Percentiles rank a stretch among this genome's conserved stretches.
These are phyloP conservation scores for Acronicta alni DNA, from an alignment of 2,888 invertebrate genomes.

Conservation along the genomic window DNA sequence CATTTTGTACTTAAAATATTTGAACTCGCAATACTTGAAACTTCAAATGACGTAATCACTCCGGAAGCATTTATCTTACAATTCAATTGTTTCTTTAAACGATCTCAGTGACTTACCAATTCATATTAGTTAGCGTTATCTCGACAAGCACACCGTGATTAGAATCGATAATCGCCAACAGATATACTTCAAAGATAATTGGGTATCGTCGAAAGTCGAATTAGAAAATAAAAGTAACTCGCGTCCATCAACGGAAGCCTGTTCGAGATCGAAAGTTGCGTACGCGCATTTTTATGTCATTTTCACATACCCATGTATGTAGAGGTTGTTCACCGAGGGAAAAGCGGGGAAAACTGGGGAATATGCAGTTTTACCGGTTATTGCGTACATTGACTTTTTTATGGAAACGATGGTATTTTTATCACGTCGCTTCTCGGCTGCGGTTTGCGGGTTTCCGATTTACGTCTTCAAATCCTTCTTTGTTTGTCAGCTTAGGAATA, in stretches of 20 bases:
- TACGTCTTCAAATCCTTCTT: constrained; percentile 10
- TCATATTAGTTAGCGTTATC: constrained; percentile 46
- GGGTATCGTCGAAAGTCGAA: constrained; percentile 55
- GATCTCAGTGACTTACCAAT: constrained; percentile 8
- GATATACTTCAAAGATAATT: constrained; percentile 58
- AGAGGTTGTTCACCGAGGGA: constrained; percentile 50
- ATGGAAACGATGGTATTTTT: constrained; percentile 38
- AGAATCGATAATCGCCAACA: constrained; percentile 46
- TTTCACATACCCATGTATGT: constrained; percentile 70
- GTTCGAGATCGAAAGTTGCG: constrained; percentile 71
- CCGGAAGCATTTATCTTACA: constrained; percentile 3
- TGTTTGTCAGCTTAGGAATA: constrained; percentile 36
- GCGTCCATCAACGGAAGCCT: constrained; percentile 63
- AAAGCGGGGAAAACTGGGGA: constrained; percentile 61
- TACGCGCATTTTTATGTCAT: constrained; percentile 69
- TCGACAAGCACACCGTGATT: constrained; percentile 42
- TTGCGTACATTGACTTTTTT: constrained; percentile 44
- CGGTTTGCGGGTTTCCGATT: constrained; percentile 21
- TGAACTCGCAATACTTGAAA: background rate
- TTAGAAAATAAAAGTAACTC: constrained; percentile 63
- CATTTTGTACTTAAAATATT: background rate
- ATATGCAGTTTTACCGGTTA: constrained; percentile 53
- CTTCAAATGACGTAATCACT: background rate
- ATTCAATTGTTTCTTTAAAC: constrained; percentile 6
- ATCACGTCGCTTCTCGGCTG: constrained; percentile 41